Conservation (phyloP, 2,113 vertebrate species). For the Morone saxatilis region DNA sequence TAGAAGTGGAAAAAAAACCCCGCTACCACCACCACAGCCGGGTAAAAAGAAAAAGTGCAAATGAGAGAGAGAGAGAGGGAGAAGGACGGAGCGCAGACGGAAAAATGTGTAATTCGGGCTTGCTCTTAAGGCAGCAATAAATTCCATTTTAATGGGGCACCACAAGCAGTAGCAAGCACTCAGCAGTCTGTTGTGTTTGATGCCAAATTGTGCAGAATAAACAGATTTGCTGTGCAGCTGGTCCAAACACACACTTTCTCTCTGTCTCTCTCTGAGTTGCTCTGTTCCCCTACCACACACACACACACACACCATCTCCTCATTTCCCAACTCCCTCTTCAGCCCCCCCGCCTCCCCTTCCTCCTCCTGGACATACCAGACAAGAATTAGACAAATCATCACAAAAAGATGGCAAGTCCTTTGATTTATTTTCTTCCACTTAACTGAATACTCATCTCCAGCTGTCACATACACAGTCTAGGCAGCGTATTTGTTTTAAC, state of each 20-base stretch:
- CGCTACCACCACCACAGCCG: slow-evolving; percentile 39
- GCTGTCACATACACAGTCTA: slow-evolving; percentile 59
- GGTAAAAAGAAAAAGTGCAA: slow-evolving; percentile 44
- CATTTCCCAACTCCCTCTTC: slow-evolving; percentile 27
- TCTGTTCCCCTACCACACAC: slow-evolving; percentile 27
- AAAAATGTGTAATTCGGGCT: slow-evolving; percentile 65
- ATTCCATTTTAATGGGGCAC: slow-evolving; percentile 82
- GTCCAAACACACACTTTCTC: slow-evolving; percentile 66
- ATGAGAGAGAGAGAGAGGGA: slow-evolving; percentile 43
- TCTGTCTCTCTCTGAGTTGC: slow-evolving; percentile 36
- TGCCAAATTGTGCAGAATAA: slow-evolving; percentile 86
- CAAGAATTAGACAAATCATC: slow-evolving; percentile 73
- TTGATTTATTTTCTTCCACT: slow-evolving; percentile 76
- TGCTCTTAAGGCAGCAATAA: slow-evolving; percentile 82
- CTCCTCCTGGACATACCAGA: slow-evolving; percentile 36
- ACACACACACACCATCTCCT: slow-evolving; percentile 20
- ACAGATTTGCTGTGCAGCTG: slow-evolving; percentile 83
- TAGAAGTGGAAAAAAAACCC: slow-evolving; percentile 29
- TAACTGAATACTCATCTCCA: slow-evolving; percentile 69
- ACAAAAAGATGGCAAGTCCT: slow-evolving; percentile 63
- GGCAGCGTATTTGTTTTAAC: slow-evolving; percentile 58
- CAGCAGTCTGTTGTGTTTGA: slow-evolving; percentile 83
- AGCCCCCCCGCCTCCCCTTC: not conserved
- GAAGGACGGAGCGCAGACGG: slow-evolving; percentile 30
- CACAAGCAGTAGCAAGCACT: slow-evolving; percentile 79